Base-by-base conservation (phyloP, 2,113 vertebrate species). In the Otus sunia region DNA sequence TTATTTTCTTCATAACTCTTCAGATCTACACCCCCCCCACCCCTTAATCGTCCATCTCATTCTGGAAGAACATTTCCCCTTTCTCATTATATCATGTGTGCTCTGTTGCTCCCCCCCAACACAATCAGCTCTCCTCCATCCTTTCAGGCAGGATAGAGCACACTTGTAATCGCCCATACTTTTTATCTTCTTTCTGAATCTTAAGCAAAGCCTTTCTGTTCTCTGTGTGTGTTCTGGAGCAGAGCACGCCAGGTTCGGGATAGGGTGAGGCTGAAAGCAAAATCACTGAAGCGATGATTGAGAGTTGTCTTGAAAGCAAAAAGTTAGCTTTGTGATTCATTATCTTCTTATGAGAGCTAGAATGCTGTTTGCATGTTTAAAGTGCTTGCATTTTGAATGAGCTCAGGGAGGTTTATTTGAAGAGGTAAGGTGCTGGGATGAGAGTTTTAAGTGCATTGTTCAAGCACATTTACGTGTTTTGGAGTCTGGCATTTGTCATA, bases 191-290 rank as follows among this genome's bases (percentile, higher is more conserved):
- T 72, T 79, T 84, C 66, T 89, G 64, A 82, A 97, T 94, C 94
- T 92, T n/a, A 53, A 73, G 92, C 74, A 81, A 50, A 88, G 39
- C 39, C 56, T 87, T 91, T 96, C 73, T 94, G 94, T 95, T 97
- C 92, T 97, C 49, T 67, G 30, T 92, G 95, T 96, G 96, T 95
- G 96, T 96, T 96, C 96, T 73, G 83, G 58, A 94, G 86, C 76
- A 72, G 80, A 94, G 89, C 53, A 9, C 2, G 5, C 68, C 82
- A 58, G 83, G 72, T 89, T 60, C 0, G 0, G 83, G 89, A 79
- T 53, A 76, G 68, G 84, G 64, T 74, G 92, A 95, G 59, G 45
- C 86, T 95, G 84, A 95, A 92, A 95, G 80, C 60, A 66, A 78
- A 91, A 89, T 94, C 76, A 76, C 14, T 18, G 66, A 76, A 94